Percentiles rank a stretch among this genome's conserved stretches.
Evolutionary conservation across 2,888 invertebrate genomes (phyloP).

Genomic region (Perizoma flavofasciatum): DNA sequence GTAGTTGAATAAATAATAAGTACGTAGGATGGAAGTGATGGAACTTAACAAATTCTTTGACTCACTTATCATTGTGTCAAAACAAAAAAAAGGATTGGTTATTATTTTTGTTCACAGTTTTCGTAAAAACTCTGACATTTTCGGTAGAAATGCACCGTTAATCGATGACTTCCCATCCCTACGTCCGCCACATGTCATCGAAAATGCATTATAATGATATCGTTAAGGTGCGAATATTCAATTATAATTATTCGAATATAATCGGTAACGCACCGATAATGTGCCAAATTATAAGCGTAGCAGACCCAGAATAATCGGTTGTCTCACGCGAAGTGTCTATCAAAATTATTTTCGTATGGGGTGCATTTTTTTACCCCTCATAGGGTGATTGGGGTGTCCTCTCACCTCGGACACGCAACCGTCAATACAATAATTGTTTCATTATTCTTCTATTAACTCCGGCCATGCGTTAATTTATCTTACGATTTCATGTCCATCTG

Average conservation of each 20-base stretch:
- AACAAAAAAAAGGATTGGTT: no score
- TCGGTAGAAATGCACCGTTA: slow-evolving; percentile 6
- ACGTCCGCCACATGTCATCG: slow-evolving; percentile 50
- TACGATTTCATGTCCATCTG: slow-evolving; percentile 29
- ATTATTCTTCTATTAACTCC: slow-evolving; percentile 83
- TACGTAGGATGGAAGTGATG: no score
- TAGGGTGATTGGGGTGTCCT: slow-evolving; percentile 54
- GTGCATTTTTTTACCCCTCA: slow-evolving; percentile 58
- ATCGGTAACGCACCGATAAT: slow-evolving; percentile 75
- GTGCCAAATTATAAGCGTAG: slow-evolving; percentile 75
- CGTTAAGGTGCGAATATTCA: slow-evolving; percentile 72
- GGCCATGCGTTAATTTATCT: slow-evolving; percentile 66
- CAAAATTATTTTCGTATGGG: slow-evolving; percentile 79
- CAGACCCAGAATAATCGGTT: slow-evolving; percentile 62
- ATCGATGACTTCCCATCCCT: slow-evolving; percentile 23
- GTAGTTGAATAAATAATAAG: no score
- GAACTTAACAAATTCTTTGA: no score
- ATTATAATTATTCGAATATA: slow-evolving; percentile 67
- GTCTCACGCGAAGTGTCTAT: slow-evolving; percentile 82
- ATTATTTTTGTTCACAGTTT: no score
- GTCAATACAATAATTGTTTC: slow-evolving; percentile 80
- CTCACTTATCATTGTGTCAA: no score
- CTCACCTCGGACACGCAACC: slow-evolving; percentile 71
- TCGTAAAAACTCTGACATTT: no score
- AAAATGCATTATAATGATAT: slow-evolving; percentile 69